Conservation (phyloP, 2,888 invertebrate species). For the Nemurella pictetii region DNA sequence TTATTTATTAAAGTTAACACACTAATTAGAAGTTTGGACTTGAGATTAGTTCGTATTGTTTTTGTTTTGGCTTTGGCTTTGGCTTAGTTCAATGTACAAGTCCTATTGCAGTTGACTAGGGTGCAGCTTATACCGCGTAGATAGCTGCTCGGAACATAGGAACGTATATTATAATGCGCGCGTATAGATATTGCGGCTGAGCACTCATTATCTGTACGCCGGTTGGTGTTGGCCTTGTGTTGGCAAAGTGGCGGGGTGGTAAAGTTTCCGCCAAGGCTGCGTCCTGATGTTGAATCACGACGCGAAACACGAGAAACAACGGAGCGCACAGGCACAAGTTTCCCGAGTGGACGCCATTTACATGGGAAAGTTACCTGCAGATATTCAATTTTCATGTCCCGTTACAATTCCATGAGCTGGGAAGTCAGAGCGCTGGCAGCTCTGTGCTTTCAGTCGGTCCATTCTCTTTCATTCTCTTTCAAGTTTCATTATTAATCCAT, state of each 20-base stretch:
- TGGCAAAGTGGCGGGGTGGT: background rate
- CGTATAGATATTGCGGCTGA: conserved; percentile 11
- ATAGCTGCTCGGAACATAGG: conserved; percentile 1
- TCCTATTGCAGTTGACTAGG: conserved; percentile 17
- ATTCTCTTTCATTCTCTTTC: background rate
- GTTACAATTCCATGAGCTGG: too few species aligned
- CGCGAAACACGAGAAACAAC: background rate
- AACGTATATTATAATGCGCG: background rate
- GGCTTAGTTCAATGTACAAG: conserved; percentile 21
- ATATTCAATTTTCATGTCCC: background rate
- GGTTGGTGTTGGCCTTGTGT: background rate
- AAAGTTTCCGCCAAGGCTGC: background rate
- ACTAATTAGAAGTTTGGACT: conserved; percentile 41
- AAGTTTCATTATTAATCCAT: background rate
- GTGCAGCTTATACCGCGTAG: background rate
- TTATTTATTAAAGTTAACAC: conserved; percentile 35
- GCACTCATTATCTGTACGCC: background rate
- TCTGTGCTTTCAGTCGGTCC: too few species aligned
- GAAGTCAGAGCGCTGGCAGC: too few species aligned
- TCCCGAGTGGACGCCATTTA: background rate
- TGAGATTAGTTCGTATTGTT: conserved; percentile 30
- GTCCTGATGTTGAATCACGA: background rate
- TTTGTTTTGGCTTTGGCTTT: conserved; percentile 35
- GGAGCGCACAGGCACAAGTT: background rate
- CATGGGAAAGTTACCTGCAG: background rate